A percentile compares a stretch with the other conserved stretches of the same genome.
phyloP scores from a whole-genome alignment of 2,888 invertebrate genomes.

The Catocala nupta region DNA sequence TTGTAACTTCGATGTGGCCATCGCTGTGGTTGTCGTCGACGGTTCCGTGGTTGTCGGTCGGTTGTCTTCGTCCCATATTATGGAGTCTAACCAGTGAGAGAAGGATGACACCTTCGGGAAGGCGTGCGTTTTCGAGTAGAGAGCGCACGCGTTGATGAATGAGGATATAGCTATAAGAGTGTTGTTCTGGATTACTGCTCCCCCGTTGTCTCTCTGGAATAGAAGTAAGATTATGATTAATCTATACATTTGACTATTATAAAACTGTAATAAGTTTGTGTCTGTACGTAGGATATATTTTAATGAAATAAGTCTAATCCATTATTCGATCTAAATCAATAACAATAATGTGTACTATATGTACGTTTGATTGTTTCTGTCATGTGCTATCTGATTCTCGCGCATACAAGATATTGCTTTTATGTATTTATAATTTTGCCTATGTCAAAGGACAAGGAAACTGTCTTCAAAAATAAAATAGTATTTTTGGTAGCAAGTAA shows the following conservation, averaged over 20 bases:
- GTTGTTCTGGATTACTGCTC: slow-evolving; percentile 79
- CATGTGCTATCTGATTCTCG: too few relatives aligned
- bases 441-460: too few relatives aligned
- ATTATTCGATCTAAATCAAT: too few relatives aligned
- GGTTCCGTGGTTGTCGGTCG: slow-evolving; percentile 55
- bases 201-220: slow-evolving; percentile 80
- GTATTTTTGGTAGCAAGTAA: slow-evolving; percentile 23
- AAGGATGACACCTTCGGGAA: slow-evolving; percentile 77
- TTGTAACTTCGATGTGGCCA: slow-evolving; percentile 26
- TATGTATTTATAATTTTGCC: too few relatives aligned
- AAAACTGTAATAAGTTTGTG: too few relatives aligned
- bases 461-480: not conserved
- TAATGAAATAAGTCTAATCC: too few relatives aligned
- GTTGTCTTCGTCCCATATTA: slow-evolving; percentile 80
- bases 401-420: too few relatives aligned
- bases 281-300: too few relatives aligned
- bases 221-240: not conserved
- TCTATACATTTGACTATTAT: too few relatives aligned
- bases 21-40: not conserved
- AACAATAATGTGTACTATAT: too few relatives aligned
- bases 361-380: too few relatives aligned
- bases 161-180: slow-evolving; percentile 73
- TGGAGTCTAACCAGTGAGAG: slow-evolving; percentile 72
- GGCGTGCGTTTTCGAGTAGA: slow-evolving; percentile 77
- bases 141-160: slow-evolving; percentile 75